Conservation (phyloP, 53 echinoderm and acorn worm genomes). For the Antedon mediterranea region DNA sequence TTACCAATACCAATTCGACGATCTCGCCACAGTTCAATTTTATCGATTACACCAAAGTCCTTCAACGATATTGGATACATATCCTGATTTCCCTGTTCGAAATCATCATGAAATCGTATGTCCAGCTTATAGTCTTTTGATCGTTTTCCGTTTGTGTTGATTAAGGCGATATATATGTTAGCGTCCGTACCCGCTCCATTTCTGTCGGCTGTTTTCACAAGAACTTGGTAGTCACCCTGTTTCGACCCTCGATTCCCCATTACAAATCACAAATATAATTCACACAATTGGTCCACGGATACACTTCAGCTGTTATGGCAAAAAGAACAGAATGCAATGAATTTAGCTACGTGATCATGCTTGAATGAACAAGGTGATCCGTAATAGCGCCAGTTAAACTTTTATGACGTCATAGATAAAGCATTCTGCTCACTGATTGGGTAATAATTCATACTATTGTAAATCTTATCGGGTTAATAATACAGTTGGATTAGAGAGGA, state of each 20-base stretch:
- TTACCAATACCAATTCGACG: constrained; percentile 10
- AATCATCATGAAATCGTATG: constrained; percentile 49
- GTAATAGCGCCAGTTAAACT: no score
- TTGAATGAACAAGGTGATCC: no score
- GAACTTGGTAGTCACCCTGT: constrained; percentile 25
- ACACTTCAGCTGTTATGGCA: no score
- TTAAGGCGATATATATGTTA: constrained; percentile 47
- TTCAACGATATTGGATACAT: constrained; percentile 44
- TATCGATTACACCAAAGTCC: constrained; percentile 40
- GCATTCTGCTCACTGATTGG: no score
- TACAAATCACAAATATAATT: not conserved
- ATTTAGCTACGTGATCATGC: no score
- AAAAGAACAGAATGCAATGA: no score
- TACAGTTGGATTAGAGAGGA: no score
- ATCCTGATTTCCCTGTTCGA: constrained; percentile 45
- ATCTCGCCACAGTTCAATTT: constrained; percentile 68
- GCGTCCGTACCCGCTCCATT: constrained; percentile 81
- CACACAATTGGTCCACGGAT: no score
- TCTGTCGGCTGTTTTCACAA: constrained; percentile 56
- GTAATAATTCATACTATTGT: no score
- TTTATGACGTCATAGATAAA: no score
- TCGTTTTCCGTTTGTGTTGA: constrained; percentile 29
- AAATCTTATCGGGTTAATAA: no score
- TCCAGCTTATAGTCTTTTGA: constrained; percentile 56
- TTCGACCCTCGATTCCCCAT: not conserved